Base-by-base conservation (phyloP, 2,113 vertebrate species). In the Todiramphus saurophagus region DNA sequence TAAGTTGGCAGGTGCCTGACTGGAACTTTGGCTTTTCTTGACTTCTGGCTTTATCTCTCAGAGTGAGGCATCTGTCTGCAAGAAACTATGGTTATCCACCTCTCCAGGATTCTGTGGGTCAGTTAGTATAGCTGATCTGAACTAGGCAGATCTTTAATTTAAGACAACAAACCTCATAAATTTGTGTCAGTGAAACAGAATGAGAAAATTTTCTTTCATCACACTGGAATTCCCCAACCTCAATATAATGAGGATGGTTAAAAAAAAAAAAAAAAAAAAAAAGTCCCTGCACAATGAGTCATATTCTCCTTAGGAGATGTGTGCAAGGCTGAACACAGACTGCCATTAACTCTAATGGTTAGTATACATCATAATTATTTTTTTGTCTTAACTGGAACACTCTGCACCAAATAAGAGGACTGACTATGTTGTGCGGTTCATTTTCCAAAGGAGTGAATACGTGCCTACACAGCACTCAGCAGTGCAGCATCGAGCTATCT, bases 221-320 rank as follows among this genome's bases (percentile, higher is more conserved):
- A 88, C 35, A 64, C 33, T 1, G 74, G 89, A 94, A 95, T 96
- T 96, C 58, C 94, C 97, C 94, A 73, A 73, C 41, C 58, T 89
- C 81, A 44, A 33, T 48, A 56, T 27, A 59, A 77, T 2, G 9
- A 83, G 24, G 21, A 87, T 39, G 41, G 68, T 70, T 83, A 13
- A 70, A 73, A 76, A 76, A 72, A 76, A 72, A 69, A n/a, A n/a
- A n/a, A 13, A 70, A 73, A 76, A 76, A 72, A 93, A 76, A 53
- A 77, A 63, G 31, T 53, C 90, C 91, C 66, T 50, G 31, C 84
- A 66, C 27, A 87, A 53, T 97, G 95, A 97, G 72, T 95, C 95
- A 96, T 79, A 67, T 63, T 73, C 41, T 89, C 55, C 74, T 89
- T 37, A 79, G 79, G 51, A 92, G 76, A 83, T 2, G 3, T 68